These are phyloP conservation scores for Musca vetustissima DNA, from an alignment of 1,140 invertebrate species.

Conservation along the genomic window DNA sequence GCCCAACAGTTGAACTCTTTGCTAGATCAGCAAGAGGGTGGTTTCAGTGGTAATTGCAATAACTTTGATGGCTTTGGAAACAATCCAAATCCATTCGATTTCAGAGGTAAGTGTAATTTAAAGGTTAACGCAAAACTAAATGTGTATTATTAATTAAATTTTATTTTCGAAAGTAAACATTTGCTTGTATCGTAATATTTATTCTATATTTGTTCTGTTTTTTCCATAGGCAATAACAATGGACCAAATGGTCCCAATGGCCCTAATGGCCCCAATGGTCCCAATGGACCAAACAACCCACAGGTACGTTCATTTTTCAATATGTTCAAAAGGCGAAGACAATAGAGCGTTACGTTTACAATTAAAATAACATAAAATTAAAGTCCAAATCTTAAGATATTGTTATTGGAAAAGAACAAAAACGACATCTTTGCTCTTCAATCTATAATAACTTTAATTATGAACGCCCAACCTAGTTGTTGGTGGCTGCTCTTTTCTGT, in stretches of 20 bases:
- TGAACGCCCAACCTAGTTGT: too few species aligned
- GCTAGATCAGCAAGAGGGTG: slow-evolving; percentile 61
- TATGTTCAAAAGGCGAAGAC: slow-evolving; percentile 25
- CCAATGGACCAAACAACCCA: slow-evolving; percentile 27
- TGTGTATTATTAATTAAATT: neutral
- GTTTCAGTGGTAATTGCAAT: slow-evolving; percentile 53
- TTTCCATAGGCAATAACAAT: slow-evolving; percentile 14
- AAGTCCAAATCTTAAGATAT: too few species aligned
- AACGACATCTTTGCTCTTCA: too few species aligned
- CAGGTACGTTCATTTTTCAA: slow-evolving; percentile 36
- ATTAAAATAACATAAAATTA: too few species aligned
- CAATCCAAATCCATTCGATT: slow-evolving; percentile 49
- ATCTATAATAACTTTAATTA: too few species aligned
- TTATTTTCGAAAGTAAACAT: slow-evolving; percentile 4
- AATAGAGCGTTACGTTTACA: neutral
- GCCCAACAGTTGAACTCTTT: slow-evolving; percentile 65
- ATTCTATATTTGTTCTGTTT: too few species aligned
- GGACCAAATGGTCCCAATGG: slow-evolving; percentile 10
- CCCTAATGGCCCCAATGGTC: neutral
- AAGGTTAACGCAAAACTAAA: neutral
- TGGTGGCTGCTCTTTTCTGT: too few species aligned
- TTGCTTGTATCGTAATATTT: too few species aligned
- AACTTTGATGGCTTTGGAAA: slow-evolving; percentile 43
- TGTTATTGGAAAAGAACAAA: too few species aligned
- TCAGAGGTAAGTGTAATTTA: slow-evolving; percentile 41